These are phyloP conservation scores for Platalea minor DNA, from an alignment of 2,797 vertebrate genomes.

Conservation along the genomic window DNA sequence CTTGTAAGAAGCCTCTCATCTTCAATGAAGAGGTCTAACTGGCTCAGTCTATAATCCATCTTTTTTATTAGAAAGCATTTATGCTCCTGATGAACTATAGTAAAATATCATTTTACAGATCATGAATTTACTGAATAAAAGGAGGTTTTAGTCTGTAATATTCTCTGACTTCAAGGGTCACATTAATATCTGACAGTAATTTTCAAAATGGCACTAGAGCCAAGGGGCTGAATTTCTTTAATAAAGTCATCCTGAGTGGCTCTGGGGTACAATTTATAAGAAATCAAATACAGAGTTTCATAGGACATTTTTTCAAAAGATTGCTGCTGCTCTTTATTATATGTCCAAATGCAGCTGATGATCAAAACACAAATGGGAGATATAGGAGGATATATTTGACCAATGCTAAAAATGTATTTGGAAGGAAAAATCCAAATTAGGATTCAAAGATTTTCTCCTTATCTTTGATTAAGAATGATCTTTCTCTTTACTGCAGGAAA, in stretches of 20 bases:
- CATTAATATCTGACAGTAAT: background rate
- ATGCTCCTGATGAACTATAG: background rate
- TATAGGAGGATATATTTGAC: background rate
- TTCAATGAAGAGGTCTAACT: background rate
- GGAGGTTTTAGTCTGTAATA: background rate
- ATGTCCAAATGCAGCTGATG: background rate
- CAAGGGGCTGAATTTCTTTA: background rate
- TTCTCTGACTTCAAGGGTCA: background rate
- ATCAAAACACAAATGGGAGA: background rate
- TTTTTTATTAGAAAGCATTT: constrained; percentile 24
- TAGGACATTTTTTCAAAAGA: background rate
- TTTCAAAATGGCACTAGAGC: background rate
- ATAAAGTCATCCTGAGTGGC: background rate
- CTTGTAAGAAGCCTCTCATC: background rate
- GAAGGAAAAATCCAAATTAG: background rate
- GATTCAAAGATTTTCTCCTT: background rate
- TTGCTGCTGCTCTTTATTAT: background rate
- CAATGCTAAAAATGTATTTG: background rate
- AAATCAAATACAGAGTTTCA: background rate
- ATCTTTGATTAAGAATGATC: background rate
- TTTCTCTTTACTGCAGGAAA: background rate
- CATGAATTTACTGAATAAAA: background rate
- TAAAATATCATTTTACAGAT: constrained; percentile 1
- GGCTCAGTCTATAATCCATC: background rate
- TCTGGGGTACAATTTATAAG: background rate